Base-by-base conservation (phyloP, 1,140 invertebrate genomes). In the Pseudobourletiella spinata region DNA sequence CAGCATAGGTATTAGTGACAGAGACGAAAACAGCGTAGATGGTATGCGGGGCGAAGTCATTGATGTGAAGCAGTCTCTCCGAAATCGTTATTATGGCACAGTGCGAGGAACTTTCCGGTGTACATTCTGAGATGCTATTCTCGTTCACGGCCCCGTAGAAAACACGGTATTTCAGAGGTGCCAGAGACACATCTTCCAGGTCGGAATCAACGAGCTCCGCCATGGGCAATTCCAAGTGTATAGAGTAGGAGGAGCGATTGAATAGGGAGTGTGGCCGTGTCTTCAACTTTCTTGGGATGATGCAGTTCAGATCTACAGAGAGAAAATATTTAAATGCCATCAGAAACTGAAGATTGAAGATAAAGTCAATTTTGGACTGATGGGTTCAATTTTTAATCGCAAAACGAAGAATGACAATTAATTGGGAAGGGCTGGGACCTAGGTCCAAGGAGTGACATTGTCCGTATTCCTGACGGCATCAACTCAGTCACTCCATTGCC, bases 1-100 rank as follows among this genome's bases (percentile, higher is more conserved):
- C 78, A 6, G 81, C 83, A 68, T 92, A 95, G 70, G 86, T 87
- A 76, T 93, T 92, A 35, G 80, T 84, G 4, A 87, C 76, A 50
- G 82, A 76, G 0, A 91, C 74, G 16, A 80, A 80, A 25, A 95
- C 78, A 1, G 82, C 77, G 71, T 96, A 95, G 3, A 81, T 80
- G 0, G 86, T 87, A 71, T 84, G 93, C 0, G 91, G 85, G 64
- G 81, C 80, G 2, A 96, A 75, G 39, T 81, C 76, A 14, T 72
- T 75, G 0, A 92, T 74, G 32, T 80, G 75, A 0, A 85, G 70
- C 32, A 75, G 73, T 2, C 67, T 72, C 16, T 77, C 70, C 57
- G 80, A 81, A 0, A 79, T 80, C 51, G 68, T 66, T 26, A 55
- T 16, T 0, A 59, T 50, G 20, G 42, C 51, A 48, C 65, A 67